Percentiles rank a stretch among this genome's conserved stretches.
Conservation (phyloP, 2,113 vertebrate species). For the Platysteira castanea region DNA sequence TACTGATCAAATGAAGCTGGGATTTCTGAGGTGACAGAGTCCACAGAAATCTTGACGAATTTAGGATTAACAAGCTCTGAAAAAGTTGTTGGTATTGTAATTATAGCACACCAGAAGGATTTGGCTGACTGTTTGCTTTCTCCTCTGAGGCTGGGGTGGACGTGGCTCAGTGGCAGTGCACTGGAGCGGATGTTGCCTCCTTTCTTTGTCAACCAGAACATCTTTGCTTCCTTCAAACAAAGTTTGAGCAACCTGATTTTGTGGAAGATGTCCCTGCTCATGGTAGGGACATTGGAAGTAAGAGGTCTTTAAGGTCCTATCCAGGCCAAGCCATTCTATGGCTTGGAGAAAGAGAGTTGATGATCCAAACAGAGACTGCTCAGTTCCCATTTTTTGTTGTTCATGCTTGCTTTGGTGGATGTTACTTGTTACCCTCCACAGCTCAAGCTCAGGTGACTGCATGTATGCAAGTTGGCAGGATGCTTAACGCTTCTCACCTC, state of each 20-base stretch:
- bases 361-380: background rate
- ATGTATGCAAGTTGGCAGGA: background rate
- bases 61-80: background rate
- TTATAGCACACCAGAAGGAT: background rate
- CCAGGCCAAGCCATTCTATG: background rate
- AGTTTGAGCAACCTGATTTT: background rate
- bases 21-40: background rate
- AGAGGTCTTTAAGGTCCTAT: background rate
- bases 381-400: background rate
- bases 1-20: background rate
- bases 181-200: background rate
- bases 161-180: background rate
- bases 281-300: fast-evolving
- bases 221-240: background rate
- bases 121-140: background rate
- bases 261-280: background rate
- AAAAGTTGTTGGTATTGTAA: background rate
- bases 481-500: background rate
- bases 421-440: background rate
- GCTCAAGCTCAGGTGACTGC: background rate
- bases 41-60: background rate
- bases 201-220: background rate
- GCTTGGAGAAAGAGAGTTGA: background rate
- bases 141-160: background rate
- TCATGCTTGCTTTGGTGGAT: fast-evolving